phyloP scores from a whole-genome alignment of 23 tunicate species.

The Halocynthia roretzi region DNA sequence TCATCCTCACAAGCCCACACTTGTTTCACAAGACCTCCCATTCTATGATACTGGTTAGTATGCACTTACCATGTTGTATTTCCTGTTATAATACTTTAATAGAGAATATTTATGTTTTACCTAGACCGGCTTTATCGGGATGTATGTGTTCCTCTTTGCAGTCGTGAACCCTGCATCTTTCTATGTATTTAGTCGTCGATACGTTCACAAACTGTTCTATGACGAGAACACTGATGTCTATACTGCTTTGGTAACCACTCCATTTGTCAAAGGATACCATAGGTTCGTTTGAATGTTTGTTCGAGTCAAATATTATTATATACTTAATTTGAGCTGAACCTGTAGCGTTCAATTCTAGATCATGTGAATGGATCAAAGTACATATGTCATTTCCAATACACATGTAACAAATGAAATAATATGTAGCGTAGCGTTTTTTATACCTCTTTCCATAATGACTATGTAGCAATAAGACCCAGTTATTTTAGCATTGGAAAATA shows the following conservation, averaged over 20 bases:
- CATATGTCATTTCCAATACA: background rate
- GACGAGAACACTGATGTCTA: constrained; percentile 41
- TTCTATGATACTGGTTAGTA: background rate
- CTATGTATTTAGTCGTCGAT: constrained; percentile 65
- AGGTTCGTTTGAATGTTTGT: constrained; percentile 26
- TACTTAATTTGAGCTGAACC: too few relatives aligned
- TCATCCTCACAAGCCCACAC: background rate
- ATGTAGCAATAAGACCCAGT: too few relatives aligned
- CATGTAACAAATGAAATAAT: too few relatives aligned
- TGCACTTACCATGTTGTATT: too few relatives aligned
- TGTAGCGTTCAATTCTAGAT: background rate
- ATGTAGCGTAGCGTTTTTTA: too few relatives aligned
- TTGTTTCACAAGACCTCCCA: background rate
- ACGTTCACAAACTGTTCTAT: constrained; percentile 59
- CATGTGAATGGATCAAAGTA: background rate
- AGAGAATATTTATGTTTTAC: constrained; percentile 3
- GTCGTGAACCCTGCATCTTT: constrained; percentile 48
- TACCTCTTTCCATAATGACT: too few relatives aligned
- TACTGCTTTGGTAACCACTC: constrained; percentile 62
- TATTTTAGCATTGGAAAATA: too few relatives aligned
- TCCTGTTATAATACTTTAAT: background rate
- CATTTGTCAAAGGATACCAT: constrained; percentile 30
- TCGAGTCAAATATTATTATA: background rate
- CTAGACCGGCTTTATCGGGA: constrained; percentile 26
- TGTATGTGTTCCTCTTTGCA: constrained; percentile 38